Percentiles rank a stretch among this genome's conserved stretches.
These are phyloP conservation scores for Paragorgia papillata DNA, from an alignment of 92 coral and sea anemone genomes.

Conservation along the genomic window DNA sequence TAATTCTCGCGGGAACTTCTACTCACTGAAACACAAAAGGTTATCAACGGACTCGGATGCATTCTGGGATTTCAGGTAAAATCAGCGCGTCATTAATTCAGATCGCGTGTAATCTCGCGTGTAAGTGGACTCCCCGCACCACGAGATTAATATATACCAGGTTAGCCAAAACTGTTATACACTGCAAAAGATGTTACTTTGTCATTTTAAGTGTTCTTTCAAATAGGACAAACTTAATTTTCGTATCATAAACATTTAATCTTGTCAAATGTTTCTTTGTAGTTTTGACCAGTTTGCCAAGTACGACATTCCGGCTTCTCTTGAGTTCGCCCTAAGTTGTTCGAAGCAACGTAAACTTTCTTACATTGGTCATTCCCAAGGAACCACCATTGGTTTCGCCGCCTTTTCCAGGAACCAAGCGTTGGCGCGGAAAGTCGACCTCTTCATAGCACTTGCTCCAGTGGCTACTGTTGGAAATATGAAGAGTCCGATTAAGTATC, in stretches of 20 bases:
- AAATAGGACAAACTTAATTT: too few species aligned
- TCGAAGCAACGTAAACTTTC: constrained; percentile 63
- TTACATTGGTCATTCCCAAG: constrained; percentile 94
- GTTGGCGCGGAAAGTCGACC: constrained; percentile 72
- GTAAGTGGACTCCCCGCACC: too few species aligned
- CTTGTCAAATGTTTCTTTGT: constrained; percentile 12
- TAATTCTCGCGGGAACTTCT: constrained; percentile 41
- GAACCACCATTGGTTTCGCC: constrained; percentile 86
- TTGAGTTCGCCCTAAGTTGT: constrained; percentile 65
- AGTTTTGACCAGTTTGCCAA: constrained; percentile 96
- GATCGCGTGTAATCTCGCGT: too few species aligned
- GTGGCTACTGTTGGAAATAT: constrained; percentile 71
- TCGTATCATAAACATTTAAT: too few species aligned
- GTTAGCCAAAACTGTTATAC: too few species aligned
- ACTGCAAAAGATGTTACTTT: too few species aligned
- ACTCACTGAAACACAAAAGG: constrained; percentile 19
- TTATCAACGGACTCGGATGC: constrained; percentile 33
- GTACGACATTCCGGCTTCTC: constrained; percentile 89
- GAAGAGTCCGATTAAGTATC: constrained; percentile 67
- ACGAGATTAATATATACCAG: neutral
- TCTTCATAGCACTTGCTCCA: constrained; percentile 83
- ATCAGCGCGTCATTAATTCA: neutral
- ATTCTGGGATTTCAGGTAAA: constrained; percentile 68
- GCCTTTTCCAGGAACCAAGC: constrained; percentile 78
- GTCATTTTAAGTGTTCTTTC: too few species aligned